Conservation (phyloP, 2,888 invertebrate species). For the Ochropleura plecta region DNA sequence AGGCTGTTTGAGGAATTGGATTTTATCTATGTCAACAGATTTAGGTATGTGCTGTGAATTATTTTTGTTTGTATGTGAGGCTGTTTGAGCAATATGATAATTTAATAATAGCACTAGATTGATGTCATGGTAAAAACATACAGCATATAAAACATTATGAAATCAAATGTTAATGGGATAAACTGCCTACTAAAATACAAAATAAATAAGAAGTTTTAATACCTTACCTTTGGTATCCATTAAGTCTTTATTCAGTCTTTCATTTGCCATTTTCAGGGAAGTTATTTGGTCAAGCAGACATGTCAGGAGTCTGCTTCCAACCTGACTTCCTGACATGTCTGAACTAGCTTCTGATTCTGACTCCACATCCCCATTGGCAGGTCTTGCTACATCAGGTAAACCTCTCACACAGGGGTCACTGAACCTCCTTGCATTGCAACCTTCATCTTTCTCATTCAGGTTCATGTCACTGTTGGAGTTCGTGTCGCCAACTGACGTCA, state of each 20-base stretch:
- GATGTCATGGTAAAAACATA: no score
- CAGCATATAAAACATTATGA: background rate
- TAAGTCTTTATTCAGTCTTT: conserved; percentile 94
- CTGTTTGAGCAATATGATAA: background rate
- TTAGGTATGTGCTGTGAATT: background rate
- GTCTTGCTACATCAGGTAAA: conserved; percentile 82
- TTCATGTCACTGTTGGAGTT: conserved; percentile 87
- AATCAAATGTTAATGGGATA: background rate
- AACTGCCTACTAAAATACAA: background rate
- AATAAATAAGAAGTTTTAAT: background rate
- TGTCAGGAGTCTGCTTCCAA: conserved; percentile 91
- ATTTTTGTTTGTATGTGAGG: background rate
- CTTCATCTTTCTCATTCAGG: conserved; percentile 89
- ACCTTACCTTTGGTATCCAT: conserved; percentile 92
- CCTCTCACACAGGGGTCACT: conserved; percentile 93
- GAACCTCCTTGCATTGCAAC: conserved; percentile 90
- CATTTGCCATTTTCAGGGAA: conserved; percentile 93
- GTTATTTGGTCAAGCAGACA: conserved; percentile 94
- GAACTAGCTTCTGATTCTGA: conserved; percentile 90
- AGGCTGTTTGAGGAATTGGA: background rate
- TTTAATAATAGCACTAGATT: background rate
- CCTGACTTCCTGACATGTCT: conserved; percentile 87
- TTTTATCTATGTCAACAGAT: background rate
- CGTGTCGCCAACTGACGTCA: conserved; percentile 89
- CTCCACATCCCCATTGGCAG: conserved; percentile 87